Percentiles rank a stretch among this genome's conserved stretches.
Conservation (phyloP, 1,140 invertebrate species). For the Callitettix versicolor region DNA sequence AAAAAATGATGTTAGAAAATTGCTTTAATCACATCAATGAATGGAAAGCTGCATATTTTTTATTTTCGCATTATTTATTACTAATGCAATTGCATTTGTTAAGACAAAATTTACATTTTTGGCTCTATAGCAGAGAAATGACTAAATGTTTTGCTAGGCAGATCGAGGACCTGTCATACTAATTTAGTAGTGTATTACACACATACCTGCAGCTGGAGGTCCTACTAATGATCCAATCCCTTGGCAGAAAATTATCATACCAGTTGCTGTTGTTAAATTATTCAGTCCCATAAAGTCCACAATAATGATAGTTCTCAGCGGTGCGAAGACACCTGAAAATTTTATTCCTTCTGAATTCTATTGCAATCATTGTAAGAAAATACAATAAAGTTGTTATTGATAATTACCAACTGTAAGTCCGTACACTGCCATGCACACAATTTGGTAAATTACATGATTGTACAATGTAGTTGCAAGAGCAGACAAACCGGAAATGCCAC, state of each 20-base stretch:
- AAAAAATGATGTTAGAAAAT: too few species aligned
- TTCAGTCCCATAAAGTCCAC: constrained; percentile 50
- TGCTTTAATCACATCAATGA: too few species aligned
- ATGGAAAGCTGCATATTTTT: too few species aligned
- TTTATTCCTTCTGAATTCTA: too few species aligned
- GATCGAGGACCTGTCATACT: too few species aligned
- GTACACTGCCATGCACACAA: background rate
- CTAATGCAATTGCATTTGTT: too few species aligned
- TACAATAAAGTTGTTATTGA: background rate
- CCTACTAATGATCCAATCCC: constrained; percentile 41
- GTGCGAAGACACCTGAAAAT: constrained; percentile 3
- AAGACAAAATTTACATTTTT: too few species aligned
- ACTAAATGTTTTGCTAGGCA: too few species aligned
- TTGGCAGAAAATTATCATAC: constrained; percentile 44
- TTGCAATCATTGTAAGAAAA: too few species aligned
- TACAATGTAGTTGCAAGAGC: background rate
- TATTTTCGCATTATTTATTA: too few species aligned
- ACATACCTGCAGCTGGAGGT: constrained; percentile 39
- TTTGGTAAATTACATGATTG: background rate
- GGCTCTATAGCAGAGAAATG: too few species aligned
- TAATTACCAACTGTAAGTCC: constrained; percentile 3
- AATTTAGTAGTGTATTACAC: background rate
- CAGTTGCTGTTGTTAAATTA: constrained; percentile 45
- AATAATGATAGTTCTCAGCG: constrained; percentile 16
- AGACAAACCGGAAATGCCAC: background rate